These are phyloP conservation scores for Chrysotoxum bicinctum DNA, from an alignment of 2,888 invertebrate species.

Conservation along the genomic window DNA sequence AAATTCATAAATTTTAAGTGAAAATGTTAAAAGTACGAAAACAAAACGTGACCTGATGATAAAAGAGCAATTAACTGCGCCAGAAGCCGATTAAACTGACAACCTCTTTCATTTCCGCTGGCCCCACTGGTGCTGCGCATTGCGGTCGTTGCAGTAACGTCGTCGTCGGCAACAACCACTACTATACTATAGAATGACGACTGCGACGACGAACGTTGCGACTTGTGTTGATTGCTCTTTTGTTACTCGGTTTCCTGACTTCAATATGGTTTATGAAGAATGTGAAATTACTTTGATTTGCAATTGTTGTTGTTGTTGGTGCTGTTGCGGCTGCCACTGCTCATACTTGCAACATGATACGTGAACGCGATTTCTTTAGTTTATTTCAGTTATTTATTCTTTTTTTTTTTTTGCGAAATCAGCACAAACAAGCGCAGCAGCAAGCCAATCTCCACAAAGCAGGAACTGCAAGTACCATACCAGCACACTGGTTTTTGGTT, in stretches of 20 bases:
- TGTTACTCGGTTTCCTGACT: conserved; percentile 68
- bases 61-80: neutral
- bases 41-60: conserved; percentile 25
- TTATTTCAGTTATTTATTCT: conserved; percentile 32
- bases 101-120: conserved; percentile 14
- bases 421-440: conserved; percentile 66
- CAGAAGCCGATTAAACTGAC: conserved; percentile 1
- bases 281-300: conserved; percentile 59
- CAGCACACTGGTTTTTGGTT: conserved; percentile 51
- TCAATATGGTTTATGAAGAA: conserved; percentile 65
- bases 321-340: conserved; percentile 7
- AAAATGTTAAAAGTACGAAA: neutral
- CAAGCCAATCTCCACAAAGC: conserved; percentile 55
- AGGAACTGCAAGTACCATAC: conserved; percentile 63
- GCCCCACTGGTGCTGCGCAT: conserved; percentile 26
- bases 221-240: conserved; percentile 69
- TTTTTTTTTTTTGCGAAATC: conserved; percentile 63
- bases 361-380: conserved; percentile 67
- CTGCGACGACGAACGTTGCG: conserved; percentile 37
- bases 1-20: neutral
- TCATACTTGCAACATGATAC: conserved; percentile 68
- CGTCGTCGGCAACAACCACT: neutral
- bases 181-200: neutral
- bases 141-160: conserved; percentile 24
- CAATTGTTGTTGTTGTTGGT: conserved; percentile 4